These are phyloP conservation scores for Cygnus buccinator DNA, from an alignment of 2,113 vertebrate species.

Conservation along the genomic window DNA sequence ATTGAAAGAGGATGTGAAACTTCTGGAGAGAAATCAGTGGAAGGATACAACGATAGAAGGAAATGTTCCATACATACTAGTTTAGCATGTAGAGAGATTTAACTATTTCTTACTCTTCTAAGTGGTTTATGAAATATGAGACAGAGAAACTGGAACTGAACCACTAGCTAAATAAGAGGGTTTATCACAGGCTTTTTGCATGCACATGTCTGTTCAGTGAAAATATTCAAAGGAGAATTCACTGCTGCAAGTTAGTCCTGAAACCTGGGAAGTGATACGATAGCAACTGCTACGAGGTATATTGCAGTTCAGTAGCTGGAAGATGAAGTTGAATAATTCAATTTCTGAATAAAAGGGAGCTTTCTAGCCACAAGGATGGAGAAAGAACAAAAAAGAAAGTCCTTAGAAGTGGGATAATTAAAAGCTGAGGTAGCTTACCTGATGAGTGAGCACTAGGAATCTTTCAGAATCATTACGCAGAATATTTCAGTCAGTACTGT, in stretches of 20 bases:
- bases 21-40: slow-evolving; percentile 3
- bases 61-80: neutral
- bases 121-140: neutral
- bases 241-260: neutral
- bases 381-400: neutral
- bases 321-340: neutral
- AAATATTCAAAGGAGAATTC: neutral
- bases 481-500: neutral
- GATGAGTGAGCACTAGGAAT: neutral
- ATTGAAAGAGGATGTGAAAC: slow-evolving; percentile 18
- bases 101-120: neutral
- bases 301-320: neutral
- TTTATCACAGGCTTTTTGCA: neutral
- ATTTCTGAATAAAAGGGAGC: neutral
- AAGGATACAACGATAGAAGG: neutral
- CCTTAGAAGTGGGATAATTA: neutral
- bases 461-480: neutral
- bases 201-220: neutral
- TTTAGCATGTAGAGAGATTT: neutral
- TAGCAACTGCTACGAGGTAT: neutral
- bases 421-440: neutral
- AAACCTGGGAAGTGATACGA: neutral
- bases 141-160: neutral
- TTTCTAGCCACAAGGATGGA: neutral
- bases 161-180: neutral